phyloP scores from a whole-genome alignment of 1,140 invertebrate genomes.

The Drosophila parvula region DNA sequence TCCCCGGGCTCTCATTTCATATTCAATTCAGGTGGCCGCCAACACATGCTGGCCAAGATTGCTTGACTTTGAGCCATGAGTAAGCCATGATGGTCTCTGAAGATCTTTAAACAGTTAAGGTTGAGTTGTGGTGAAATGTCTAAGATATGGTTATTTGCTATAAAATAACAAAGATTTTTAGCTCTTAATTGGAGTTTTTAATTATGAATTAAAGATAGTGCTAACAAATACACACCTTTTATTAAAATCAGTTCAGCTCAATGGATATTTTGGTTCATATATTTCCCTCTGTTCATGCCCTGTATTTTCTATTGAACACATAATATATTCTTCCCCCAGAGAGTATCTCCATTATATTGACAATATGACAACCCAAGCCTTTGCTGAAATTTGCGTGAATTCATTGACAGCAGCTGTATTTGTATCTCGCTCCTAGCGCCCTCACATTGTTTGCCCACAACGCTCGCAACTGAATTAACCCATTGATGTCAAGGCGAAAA shows the following conservation, averaged over 20 bases:
- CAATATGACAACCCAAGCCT: not conserved
- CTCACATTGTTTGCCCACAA: conserved; percentile 51
- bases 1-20: conserved; percentile 18
- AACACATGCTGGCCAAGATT: conserved; percentile 13
- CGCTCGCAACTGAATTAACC: conserved; percentile 45
- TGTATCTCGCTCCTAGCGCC: conserved; percentile 36
- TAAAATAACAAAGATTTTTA: not conserved
- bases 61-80: conserved; percentile 24
- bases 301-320: not conserved
- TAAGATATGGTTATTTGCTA: not conserved
- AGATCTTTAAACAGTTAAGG: not conserved
- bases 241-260: no score
- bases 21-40: conserved; percentile 32
- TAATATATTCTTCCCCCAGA: no score
- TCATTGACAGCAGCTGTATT: conserved; percentile 67
- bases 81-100: not conserved
- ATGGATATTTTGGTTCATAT: no score
- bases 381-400: conserved; percentile 18
- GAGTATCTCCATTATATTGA: not conserved
- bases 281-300: not conserved
- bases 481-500: conserved; percentile 48
- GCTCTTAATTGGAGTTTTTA: not conserved
- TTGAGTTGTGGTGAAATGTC: not conserved
- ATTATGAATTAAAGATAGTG: not conserved
- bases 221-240: no score